Evolutionary conservation across 2,888 invertebrate species (phyloP).

Genomic region (Lymantria monacha): DNA sequence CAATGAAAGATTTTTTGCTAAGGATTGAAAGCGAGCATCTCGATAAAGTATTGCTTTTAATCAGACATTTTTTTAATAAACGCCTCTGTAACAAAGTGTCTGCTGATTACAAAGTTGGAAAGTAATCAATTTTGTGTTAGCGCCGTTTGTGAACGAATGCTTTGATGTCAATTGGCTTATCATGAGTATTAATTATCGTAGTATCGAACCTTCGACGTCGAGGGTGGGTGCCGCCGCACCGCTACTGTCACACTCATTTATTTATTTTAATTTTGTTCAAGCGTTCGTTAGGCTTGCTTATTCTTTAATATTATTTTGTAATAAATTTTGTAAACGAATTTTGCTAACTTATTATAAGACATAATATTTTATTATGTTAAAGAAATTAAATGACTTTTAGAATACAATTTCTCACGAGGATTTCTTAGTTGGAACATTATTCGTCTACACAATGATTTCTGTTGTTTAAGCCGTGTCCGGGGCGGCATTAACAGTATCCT

Average conservation of each 20-base stretch:
- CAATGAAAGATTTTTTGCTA: no score
- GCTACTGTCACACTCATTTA: neutral
- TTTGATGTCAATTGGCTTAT: slow-evolving; percentile 30
- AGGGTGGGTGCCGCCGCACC: neutral
- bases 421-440: no score
- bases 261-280: neutral
- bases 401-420: no score
- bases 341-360: no score
- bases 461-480: no score
- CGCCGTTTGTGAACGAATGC: slow-evolving; percentile 24
- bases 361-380: no score
- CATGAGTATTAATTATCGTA: slow-evolving; percentile 26
- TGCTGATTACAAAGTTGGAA: slow-evolving; percentile 33
- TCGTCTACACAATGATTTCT: no score
- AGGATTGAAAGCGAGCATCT: no score
- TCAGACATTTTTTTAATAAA: slow-evolving; percentile 6
- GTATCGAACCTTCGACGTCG: slow-evolving; percentile 1
- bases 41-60: neutral
- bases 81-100: slow-evolving; percentile 5
- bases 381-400: no score
- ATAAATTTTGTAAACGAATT: no score
- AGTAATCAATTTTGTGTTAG: slow-evolving; percentile 35
- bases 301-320: neutral
- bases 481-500: no score
- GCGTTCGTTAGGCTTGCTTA: neutral